Evolutionary conservation across 2,113 vertebrate genomes (phyloP).

Genomic region (Phrynocephalus versicolor): DNA sequence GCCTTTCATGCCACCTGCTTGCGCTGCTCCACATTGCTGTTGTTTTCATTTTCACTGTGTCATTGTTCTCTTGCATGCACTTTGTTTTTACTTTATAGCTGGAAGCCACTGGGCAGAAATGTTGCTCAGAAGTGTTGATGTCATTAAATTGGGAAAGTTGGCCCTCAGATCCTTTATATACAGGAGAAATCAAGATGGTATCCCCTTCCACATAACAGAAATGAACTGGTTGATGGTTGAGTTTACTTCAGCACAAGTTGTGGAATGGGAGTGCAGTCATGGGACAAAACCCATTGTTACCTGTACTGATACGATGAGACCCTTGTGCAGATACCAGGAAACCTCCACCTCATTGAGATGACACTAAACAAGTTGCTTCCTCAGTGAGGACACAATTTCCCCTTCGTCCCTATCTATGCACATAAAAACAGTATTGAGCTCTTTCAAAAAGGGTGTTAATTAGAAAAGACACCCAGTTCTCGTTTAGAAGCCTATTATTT

Average conservation of each 20-base stretch:
- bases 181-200: not conserved
- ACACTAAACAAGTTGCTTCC: not conserved
- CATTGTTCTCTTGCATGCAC: not conserved
- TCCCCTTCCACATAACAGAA: too few relatives aligned
- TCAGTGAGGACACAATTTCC: not conserved
- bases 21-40: not conserved
- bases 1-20: not conserved
- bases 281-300: too few relatives aligned
- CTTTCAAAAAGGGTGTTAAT: not conserved
- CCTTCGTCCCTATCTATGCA: too few relatives aligned
- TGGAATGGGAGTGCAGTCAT: too few relatives aligned
- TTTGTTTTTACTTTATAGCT: not conserved
- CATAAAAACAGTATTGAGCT: not conserved
- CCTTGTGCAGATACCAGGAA: too few relatives aligned
- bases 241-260: too few relatives aligned
- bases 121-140: not conserved
- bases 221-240: too few relatives aligned
- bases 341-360: too few relatives aligned
- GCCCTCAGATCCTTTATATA: too few relatives aligned
- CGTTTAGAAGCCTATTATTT: too few relatives aligned
- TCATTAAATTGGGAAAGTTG: not conserved
- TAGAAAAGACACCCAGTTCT: not conserved
- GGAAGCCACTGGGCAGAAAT: not conserved
- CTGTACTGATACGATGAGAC: too few relatives aligned
- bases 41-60: not conserved